Evolutionary conservation across 1,140 invertebrate genomes (phyloP), one percentile per base, ranked within the genome.

Genomic region (Drosophila ananassae): DNA sequence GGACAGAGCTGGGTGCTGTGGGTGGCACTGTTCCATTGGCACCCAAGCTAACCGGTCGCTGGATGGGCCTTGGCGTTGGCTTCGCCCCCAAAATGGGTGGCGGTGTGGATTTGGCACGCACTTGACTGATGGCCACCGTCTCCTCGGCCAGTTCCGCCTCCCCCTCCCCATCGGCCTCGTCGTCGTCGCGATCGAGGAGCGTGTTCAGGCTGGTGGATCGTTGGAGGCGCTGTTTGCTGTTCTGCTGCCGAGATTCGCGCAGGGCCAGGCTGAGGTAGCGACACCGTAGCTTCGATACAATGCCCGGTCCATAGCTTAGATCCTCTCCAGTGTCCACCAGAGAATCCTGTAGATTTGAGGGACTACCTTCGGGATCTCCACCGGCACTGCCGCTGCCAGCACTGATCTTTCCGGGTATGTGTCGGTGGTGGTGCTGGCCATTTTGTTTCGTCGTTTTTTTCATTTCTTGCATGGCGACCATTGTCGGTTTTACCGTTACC

Each of bases 241-340:
- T 94, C 24, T 95, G 93, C n/a, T 93, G 93, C 56, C 94, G 94
- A 58, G 93, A 93, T 73, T 96, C 95, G 21, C 96, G 93, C 52
- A 97, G 92, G 2, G 96, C 96, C 37, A 98, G 93, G 83, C 95
- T 97, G 59, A 98, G 93, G 90, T 97, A 98, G 78, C 96, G 95
- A 83, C 96, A 96, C 84, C 96, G 95, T 46, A 98, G 93, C 81
- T 95, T 96, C 76, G 96, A 97, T 3, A 98, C 97, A 80, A 98
- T 98, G 6, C 97, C 97, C 8, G 97, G 97, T 0, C 97, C 97
- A 92, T 98, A 98, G 75, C 96, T 95, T 17, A 98, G 91, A 82
- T 98, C 97, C 92, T 97, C 96, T 54, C 64, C 44, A 34, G 64
- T 25, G 64, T 71, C 34, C 39, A 54, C 51, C 80, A 47, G 34